These are phyloP conservation scores for Tetranychus truncatus DNA, from an alignment of 2,888 invertebrate genomes.

Conservation along the genomic window DNA sequence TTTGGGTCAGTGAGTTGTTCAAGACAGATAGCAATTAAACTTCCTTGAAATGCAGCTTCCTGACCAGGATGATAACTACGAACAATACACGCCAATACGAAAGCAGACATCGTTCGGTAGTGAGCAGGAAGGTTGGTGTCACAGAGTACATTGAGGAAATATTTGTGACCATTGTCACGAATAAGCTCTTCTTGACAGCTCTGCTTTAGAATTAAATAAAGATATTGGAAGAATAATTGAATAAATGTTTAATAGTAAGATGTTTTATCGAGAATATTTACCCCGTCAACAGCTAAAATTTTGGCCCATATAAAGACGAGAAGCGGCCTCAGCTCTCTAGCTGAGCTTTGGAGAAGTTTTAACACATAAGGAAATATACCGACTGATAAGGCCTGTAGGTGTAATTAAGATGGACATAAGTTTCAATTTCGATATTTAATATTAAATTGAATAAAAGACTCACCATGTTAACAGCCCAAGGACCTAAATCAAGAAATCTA, in stretches of 20 bases:
- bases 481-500: slow-evolving; percentile 77
- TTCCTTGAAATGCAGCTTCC: slow-evolving; percentile 47
- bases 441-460: slow-evolving; percentile 17
- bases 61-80: slow-evolving; percentile 71
- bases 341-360: slow-evolving; percentile 83
- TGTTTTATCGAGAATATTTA: slow-evolving; percentile 36
- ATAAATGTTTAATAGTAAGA: background rate
- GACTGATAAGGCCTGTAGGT: slow-evolving; percentile 58
- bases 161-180: slow-evolving; percentile 78
- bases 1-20: slow-evolving; percentile 60
- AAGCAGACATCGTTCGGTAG: slow-evolving; percentile 79
- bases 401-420: background rate
- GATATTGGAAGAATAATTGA: slow-evolving; percentile 3
- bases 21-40: slow-evolving; percentile 71
- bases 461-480: slow-evolving; percentile 75
- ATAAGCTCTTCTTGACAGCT: slow-evolving; percentile 86
- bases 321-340: slow-evolving; percentile 70
- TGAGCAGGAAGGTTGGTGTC: slow-evolving; percentile 60
- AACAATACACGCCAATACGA: slow-evolving; percentile 81
- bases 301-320: slow-evolving; percentile 98
- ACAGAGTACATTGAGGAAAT: slow-evolving; percentile 76
- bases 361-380: slow-evolving; percentile 98
- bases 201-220: slow-evolving; percentile 35
- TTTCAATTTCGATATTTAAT: background rate
- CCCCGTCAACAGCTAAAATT: slow-evolving; percentile 84